A percentile compares a stretch with the other conserved stretches of the same genome.
Evolutionary conservation across 2,888 invertebrate genomes (phyloP).

Genomic region (Lasius fuliginosus): DNA sequence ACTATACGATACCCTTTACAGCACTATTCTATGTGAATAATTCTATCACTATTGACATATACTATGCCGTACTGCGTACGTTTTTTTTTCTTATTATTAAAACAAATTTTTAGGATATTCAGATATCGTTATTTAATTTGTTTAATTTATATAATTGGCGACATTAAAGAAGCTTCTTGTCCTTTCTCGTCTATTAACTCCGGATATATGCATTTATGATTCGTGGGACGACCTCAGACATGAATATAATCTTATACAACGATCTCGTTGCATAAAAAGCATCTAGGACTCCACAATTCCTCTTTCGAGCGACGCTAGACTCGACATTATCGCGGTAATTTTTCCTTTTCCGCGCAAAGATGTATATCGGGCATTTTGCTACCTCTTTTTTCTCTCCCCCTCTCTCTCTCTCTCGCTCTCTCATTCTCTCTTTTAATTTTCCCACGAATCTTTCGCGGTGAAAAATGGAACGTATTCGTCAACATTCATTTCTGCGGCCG

Average conservation of each 20-base stretch:
- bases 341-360: background rate
- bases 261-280: background rate
- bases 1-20: background rate
- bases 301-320: background rate
- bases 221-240: background rate
- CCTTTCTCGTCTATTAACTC: background rate
- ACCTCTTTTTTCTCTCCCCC: background rate
- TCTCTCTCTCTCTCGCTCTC: background rate
- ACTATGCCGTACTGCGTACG: background rate
- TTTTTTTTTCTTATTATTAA: background rate
- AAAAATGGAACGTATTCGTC: constrained; percentile 37
- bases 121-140: background rate
- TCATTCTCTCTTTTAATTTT: background rate
- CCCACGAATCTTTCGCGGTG: constrained; percentile 3
- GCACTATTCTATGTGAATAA: background rate
- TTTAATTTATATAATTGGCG: background rate
- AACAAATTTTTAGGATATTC: background rate
- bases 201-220: background rate
- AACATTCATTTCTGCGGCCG: constrained; percentile 30
- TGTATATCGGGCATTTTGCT: background rate
- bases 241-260: background rate
- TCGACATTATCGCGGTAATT: constrained; percentile 30
- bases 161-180: background rate
- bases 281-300: background rate
- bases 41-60: background rate